Percentiles rank a stretch among this genome's conserved stretches.
Conservation (phyloP, 1,140 invertebrate species). For the Drosophila fuyamai region DNA sequence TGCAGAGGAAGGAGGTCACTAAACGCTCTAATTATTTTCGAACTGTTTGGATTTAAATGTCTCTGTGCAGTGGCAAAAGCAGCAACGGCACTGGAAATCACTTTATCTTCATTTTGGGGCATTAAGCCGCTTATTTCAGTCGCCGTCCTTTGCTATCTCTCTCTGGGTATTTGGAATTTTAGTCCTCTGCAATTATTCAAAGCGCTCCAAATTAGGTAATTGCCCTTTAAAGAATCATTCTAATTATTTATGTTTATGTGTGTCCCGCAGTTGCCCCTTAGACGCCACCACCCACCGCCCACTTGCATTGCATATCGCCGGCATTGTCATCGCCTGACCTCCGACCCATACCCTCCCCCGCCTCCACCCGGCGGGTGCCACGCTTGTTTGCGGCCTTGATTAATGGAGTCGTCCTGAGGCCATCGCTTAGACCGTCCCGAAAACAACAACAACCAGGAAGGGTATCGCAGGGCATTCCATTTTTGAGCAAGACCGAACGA, state of each 20-base stretch:
- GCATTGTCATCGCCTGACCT: slow-evolving; percentile 49
- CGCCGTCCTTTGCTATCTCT: slow-evolving; percentile 20
- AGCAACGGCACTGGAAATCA: slow-evolving; percentile 46
- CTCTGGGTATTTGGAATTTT: slow-evolving; percentile 6
- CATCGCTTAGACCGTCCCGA: slow-evolving; percentile 25
- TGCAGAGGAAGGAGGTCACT: slow-evolving; percentile 35
- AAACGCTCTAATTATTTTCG: slow-evolving; percentile 82
- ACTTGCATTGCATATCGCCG: slow-evolving; percentile 56
- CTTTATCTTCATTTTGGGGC: slow-evolving; percentile 77
- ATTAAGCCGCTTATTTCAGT: slow-evolving; percentile 80
- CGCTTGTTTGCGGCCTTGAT: slow-evolving; percentile 81
- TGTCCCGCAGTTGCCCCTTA: slow-evolving; percentile 12
- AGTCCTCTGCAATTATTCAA: slow-evolving; percentile 72
- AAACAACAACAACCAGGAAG: slow-evolving; percentile 18
- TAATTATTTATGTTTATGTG: slow-evolving; percentile 81
- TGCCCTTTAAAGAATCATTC: slow-evolving; percentile 83
- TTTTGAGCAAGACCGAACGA: not conserved
- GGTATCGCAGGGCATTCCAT: slow-evolving; percentile 5
- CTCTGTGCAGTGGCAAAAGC: slow-evolving; percentile 45
- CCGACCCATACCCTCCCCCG: not conserved
- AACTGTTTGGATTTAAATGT: slow-evolving; percentile 78
- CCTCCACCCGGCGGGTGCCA: slow-evolving; percentile 5
- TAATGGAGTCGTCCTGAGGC: slow-evolving; percentile 80
- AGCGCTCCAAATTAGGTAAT: slow-evolving; percentile 81
- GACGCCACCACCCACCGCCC: not conserved